Conservation (phyloP, 1,140 invertebrate genomes). For the Drosophila bocqueti region DNA sequence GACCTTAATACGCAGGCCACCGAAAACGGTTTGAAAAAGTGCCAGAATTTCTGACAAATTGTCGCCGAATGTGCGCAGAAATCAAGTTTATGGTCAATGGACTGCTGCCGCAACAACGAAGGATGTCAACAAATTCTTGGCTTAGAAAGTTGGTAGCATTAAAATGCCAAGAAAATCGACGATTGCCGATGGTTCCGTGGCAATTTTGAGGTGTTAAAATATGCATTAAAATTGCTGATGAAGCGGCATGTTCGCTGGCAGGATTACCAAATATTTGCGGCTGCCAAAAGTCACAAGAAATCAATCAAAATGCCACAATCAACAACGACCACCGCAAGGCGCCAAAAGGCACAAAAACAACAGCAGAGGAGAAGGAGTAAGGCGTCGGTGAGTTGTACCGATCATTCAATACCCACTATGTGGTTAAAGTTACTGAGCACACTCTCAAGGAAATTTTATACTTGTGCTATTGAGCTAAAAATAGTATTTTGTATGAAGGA, state of each 20-base stretch:
- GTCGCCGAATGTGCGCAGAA: slow-evolving; percentile 74
- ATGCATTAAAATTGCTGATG: slow-evolving; percentile 82
- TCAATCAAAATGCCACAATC: slow-evolving; percentile 84
- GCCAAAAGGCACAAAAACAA: slow-evolving; percentile 41
- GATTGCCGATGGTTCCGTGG: slow-evolving; percentile 38
- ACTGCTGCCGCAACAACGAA: slow-evolving; percentile 42
- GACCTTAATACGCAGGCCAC: slow-evolving; percentile 74
- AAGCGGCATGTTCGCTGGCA: slow-evolving; percentile 69
- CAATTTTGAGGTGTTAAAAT: slow-evolving; percentile 77
- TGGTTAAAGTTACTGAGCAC: neutral
- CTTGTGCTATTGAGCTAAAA: neutral
- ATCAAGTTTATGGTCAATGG: slow-evolving; percentile 81
- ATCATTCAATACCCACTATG: neutral
- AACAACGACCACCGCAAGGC: slow-evolving; percentile 64
- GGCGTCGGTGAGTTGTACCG: neutral
- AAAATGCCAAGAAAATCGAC: slow-evolving; percentile 70
- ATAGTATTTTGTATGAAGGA: neutral
- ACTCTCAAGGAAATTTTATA: neutral
- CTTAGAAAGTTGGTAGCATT: slow-evolving; percentile 75
- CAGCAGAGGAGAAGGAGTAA: neutral
- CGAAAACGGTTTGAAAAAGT: slow-evolving; percentile 63
- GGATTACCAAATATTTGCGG: slow-evolving; percentile 82
- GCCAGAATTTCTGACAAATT: slow-evolving; percentile 82
- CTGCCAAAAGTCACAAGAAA: slow-evolving; percentile 82
- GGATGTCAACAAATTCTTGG: slow-evolving; percentile 50